Evolutionary conservation across 2,888 invertebrate genomes (phyloP).

Genomic region (Nemoura dubitans): DNA sequence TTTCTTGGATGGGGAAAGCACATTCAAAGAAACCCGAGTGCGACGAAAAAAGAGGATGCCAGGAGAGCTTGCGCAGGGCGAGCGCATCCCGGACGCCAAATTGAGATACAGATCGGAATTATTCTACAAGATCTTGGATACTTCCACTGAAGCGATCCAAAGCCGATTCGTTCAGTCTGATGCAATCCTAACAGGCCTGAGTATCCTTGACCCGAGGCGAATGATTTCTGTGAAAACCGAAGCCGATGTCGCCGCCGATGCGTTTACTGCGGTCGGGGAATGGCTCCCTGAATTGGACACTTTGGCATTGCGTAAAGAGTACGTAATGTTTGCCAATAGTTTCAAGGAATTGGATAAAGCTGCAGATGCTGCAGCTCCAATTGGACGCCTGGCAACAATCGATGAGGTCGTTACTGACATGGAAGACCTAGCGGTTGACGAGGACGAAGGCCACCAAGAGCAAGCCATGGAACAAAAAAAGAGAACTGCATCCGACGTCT

Average conservation of each 20-base stretch:
- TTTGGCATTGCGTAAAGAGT: slow-evolving; percentile 1
- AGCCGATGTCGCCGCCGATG: neutral
- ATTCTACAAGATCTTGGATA: slow-evolving; percentile 1
- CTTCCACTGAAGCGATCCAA: neutral
- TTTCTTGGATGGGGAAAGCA: no score
- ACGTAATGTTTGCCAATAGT: slow-evolving; percentile 9
- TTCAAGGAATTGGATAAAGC: neutral
- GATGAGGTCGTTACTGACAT: neutral
- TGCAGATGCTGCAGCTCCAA: neutral
- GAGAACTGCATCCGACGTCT: neutral
- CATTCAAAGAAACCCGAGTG: slow-evolving; percentile 15
- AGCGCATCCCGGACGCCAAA: neutral
- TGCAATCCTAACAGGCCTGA: neutral
- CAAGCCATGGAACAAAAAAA: neutral
- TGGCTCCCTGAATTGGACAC: neutral
- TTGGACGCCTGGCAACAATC: neutral
- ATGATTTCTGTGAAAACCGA: neutral
- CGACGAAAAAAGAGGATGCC: neutral
- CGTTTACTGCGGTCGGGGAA: neutral
- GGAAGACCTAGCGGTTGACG: neutral
- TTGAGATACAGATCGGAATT: neutral
- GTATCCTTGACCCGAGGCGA: neutral
- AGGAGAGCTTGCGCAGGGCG: neutral
- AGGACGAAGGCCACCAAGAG: slow-evolving; percentile 1
- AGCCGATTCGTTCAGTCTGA: slow-evolving; percentile 4